Conservation (phyloP, 2,113 vertebrate genomes). For the Lagopus muta region DNA sequence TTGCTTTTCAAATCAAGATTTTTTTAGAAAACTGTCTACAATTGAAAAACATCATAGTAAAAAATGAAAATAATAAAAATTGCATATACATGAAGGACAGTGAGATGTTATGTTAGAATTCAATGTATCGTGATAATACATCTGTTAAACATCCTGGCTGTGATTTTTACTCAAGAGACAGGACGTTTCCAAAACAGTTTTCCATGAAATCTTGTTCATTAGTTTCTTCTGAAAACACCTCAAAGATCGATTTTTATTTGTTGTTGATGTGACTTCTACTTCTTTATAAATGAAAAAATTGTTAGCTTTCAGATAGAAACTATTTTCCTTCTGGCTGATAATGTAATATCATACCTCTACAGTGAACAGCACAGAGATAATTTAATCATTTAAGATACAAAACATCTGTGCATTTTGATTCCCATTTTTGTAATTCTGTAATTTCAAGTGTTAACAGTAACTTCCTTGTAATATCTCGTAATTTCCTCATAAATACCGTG, state of each 20-base stretch:
- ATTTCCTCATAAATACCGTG: background rate
- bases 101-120: background rate
- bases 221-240: background rate
- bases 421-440: background rate
- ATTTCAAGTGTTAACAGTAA: background rate
- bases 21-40: background rate
- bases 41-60: background rate
- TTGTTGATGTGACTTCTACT: background rate
- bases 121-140: background rate
- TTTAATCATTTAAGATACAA: background rate
- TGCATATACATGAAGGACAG: background rate
- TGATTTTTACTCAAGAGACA: background rate
- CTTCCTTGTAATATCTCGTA: background rate
- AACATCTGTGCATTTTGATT: background rate
- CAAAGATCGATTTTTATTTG: background rate
- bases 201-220: background rate
- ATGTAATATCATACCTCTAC: background rate
- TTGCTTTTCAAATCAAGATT: background rate
- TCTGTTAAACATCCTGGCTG: background rate
- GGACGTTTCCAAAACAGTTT: constrained; percentile 2
- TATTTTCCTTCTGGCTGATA: background rate
- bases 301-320: background rate
- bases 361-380: background rate
- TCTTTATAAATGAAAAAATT: background rate
- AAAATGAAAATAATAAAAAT: background rate